Evolutionary conservation across 2,888 invertebrate genomes (phyloP).

Genomic region (Eupsilia transversa): DNA sequence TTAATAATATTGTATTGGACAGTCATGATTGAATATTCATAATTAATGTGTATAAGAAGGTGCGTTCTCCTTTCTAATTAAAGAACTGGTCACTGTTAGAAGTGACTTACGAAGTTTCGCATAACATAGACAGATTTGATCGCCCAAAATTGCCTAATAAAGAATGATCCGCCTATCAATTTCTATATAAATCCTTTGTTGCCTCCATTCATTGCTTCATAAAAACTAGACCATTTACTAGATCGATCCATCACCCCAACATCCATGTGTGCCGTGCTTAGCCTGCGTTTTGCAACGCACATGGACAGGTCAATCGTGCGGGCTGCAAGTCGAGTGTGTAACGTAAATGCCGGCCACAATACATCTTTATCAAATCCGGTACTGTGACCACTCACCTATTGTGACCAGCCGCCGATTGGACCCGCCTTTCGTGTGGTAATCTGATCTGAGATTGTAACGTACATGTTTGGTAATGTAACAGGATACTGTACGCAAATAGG

Average conservation of each 20-base stretch:
- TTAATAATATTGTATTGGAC: not conserved
- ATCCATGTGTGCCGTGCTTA: slow-evolving; percentile 67
- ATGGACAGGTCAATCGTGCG: slow-evolving; percentile 83
- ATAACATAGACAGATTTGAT: not conserved
- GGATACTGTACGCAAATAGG: slow-evolving; percentile 48
- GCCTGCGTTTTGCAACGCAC: slow-evolving; percentile 76
- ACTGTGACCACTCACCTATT: slow-evolving; percentile 63
- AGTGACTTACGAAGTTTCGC: not conserved
- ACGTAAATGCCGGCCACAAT: slow-evolving; percentile 61
- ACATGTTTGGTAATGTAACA: slow-evolving; percentile 62
- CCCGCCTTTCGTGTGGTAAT: slow-evolving; percentile 64
- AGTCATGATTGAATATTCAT: not conserved
- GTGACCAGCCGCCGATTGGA: slow-evolving; percentile 62
- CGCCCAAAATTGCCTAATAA: not conserved
- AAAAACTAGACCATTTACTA: slow-evolving; percentile 15
- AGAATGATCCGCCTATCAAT: not conserved
- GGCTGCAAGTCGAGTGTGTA: slow-evolving; percentile 65
- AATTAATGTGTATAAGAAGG: not conserved
- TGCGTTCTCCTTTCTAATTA: no score
- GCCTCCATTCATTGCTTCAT: slow-evolving; percentile 5
- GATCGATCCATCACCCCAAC: slow-evolving; percentile 28
- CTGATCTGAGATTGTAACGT: slow-evolving; percentile 48
- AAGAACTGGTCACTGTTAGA: not conserved
- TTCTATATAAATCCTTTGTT: not conserved
- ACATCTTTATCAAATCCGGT: slow-evolving; percentile 68